A percentile compares a stretch with the other conserved stretches of the same genome.
These are phyloP conservation scores for Passer domesticus DNA, from an alignment of 2,113 vertebrate genomes.

Conservation along the genomic window DNA sequence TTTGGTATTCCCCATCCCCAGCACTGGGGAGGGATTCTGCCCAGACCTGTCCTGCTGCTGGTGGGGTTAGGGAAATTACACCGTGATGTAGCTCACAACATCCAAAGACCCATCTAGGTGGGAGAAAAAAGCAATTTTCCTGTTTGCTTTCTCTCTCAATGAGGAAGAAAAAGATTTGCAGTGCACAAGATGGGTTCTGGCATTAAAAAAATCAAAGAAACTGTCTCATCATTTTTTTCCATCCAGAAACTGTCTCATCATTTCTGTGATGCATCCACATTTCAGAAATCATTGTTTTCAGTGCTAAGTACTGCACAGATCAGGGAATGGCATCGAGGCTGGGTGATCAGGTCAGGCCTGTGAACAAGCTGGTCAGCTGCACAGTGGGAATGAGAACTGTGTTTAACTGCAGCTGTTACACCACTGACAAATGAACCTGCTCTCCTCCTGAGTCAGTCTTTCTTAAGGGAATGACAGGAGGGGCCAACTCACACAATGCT, in stretches of 20 bases:
- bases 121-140: not conserved
- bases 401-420: conserved; percentile 42
- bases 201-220: not conserved
- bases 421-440: conserved; percentile 33
- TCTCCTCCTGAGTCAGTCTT: not conserved
- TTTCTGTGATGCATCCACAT: not conserved
- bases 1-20: not conserved
- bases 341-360: not conserved
- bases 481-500: not conserved
- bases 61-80: not conserved
- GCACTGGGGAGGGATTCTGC: not conserved
- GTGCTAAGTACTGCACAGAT: not conserved
- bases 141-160: not conserved
- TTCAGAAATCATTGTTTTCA: not conserved
- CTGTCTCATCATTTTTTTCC: not conserved
- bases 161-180: not conserved
- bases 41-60: not conserved
- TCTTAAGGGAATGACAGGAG: not conserved
- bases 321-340: accelerated
- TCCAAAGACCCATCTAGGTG: not conserved
- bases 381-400: not conserved
- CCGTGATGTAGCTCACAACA: accelerated
- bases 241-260: not conserved
- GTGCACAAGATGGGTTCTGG: not conserved
- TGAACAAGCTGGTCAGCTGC: conserved; percentile 25